Base-by-base conservation (phyloP, 2,797 vertebrate genomes). In the Eutrigla gurnardus region DNA sequence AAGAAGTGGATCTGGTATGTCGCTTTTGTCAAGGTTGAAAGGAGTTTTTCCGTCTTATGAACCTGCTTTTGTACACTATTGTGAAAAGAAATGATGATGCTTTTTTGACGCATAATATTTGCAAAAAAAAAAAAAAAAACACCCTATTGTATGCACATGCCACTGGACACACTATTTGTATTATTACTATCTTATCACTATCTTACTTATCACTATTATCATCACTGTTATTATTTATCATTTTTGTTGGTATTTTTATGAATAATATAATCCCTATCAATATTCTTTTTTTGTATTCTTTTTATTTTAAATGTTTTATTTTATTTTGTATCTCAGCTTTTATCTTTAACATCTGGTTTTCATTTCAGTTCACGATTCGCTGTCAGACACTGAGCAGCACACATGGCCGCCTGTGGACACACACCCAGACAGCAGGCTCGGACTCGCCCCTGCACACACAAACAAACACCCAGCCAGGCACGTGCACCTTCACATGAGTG, bases 401-500 rank as follows among this genome's bases (percentile, higher is more conserved):
- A 57, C 45, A 45, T 9, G 53, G 11, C 52, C 39, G 7, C n/a
- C 15, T 39, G 1, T 5, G 43, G 10, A 67, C 59, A 66, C 82
- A 14, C 50, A 53, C 47, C 18, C 49, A 7, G 32, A 53, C 65
- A 45, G 65, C 86, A 77, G 65, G 77, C 77, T 45, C 0, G 5
- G 59, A 68, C 79, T 65, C 12, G 66, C 74, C 36, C 14, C 45
- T 18, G 47, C 75, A 70, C 50, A 81, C 39, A 68, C 72, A 85
- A 69, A 80, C 75, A 81, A 68, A 86, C 70, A 70, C 35, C 49
- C 37, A 37, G 8, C 0, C 15, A 68, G 25, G 50, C 75, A 87
- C 75, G 71, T 75, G 78, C 71, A 78, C 32, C 3, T 36, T 77
- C 70, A 78, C 53, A 77, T 35, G 59, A 81, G 69, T 5, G 73